Base-by-base conservation (phyloP, 2,888 invertebrate species). In the Ennomos fuscantarius region DNA sequence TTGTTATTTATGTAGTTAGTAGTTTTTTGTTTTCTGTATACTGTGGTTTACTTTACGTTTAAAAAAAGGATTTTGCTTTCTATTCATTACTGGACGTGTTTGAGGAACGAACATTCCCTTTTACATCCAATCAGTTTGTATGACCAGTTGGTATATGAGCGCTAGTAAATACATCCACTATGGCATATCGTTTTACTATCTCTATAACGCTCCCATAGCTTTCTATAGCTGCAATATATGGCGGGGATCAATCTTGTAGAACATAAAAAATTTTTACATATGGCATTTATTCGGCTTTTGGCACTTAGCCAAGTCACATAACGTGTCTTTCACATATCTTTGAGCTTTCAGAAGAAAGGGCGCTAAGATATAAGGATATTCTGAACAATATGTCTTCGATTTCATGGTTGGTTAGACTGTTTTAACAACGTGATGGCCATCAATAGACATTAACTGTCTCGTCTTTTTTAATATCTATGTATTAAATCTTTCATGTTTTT, bases 361-460 rank as follows among this genome's bases (percentile, higher is more conserved):
- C 55, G 49, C 33, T 53, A 55, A 46, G 46, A 56, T 41, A 55
- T 57, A 53, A 50, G 55, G 51, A 60, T 50, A 42, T 53, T 47
- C 55, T 8, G 40, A 48, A 64, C 72, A 67, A 75, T 75, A 70
- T 74, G 75, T 76, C 72, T 76, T 67, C 62, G 67, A 72, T 74
- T 78, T 75, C 73, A 77, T 73, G 72, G 68, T 70, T 69, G 69
- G 72, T 72, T 76, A 74, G 64, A 69, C 72, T 63, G 65, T 70
- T 70, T 69, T 65, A 69, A 72, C 69, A 65, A 68, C 65, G 60
- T 66, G 66, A 42, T 42, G 60, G 68, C 55, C 57, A 62, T 47
- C 35, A 42, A 24, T 24, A 24, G 3, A 24, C 6, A 6, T 24
- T 24, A 3, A 6, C 24, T 24, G 24, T 24, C 24, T 24, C 2